A percentile compares a stretch with the other conserved stretches of the same genome.
phyloP scores from a whole-genome alignment of 2,113 vertebrate species.

The Pseudois nayaur region DNA sequence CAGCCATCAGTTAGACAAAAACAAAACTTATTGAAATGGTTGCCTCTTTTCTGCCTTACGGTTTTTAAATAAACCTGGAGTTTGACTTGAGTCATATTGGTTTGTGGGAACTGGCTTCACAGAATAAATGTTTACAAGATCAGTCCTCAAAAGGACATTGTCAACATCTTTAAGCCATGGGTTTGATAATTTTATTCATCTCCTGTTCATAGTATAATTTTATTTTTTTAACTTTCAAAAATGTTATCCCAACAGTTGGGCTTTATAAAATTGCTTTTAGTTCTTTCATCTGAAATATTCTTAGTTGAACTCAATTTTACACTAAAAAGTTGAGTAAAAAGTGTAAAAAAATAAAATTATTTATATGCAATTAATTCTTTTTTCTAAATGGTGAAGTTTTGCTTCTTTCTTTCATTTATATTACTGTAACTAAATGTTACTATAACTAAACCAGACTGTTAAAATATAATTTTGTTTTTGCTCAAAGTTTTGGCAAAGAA shows the following conservation, averaged over 20 bases:
- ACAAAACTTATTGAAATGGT: background rate
- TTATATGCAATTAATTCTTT: background rate
- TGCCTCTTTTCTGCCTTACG: slow-evolving; percentile 38
- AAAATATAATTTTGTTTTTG: background rate
- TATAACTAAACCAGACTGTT: background rate
- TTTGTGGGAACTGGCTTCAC: slow-evolving; percentile 44
- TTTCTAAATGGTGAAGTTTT: background rate
- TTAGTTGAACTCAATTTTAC: slow-evolving; percentile 61
- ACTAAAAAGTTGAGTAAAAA: background rate
- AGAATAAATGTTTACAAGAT: slow-evolving; percentile 46
- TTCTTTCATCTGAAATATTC: slow-evolving; percentile 28
- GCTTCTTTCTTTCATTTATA: background rate
- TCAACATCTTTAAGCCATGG: slow-evolving; percentile 67
- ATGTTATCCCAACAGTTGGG: background rate
- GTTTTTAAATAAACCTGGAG: background rate
- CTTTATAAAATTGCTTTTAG: slow-evolving; percentile 61
- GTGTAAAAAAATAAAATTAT: background rate
- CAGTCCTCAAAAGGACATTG: slow-evolving; percentile 11
- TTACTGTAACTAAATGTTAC: background rate
- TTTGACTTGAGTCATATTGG: slow-evolving; percentile 43
- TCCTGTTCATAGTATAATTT: slow-evolving; percentile 45
- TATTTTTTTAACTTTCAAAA: slow-evolving; percentile 21
- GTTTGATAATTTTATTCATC: slow-evolving; percentile 46
- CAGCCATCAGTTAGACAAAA: slow-evolving; percentile 5
- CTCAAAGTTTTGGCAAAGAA: background rate